phyloP scores from a whole-genome alignment of 2,113 vertebrate genomes.

The Phyllostomus hastatus region DNA sequence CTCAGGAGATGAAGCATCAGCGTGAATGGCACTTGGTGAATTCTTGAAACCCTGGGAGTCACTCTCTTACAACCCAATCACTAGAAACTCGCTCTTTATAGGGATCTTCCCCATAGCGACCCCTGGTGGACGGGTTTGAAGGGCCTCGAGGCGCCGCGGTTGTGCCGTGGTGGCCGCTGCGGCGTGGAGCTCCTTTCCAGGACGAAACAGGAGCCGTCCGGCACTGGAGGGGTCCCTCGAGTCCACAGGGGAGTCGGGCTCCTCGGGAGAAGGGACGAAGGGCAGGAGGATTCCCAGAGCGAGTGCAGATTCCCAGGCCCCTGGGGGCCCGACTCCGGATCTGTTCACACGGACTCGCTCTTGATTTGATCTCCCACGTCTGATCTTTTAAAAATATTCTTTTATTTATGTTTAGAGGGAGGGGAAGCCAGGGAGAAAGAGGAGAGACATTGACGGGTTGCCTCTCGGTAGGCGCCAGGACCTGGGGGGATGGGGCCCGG shows the following conservation, averaged over 20 bases:
- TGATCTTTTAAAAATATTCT: too few species aligned
- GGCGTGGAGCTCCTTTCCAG: accelerated
- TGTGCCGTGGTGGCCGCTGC: accelerated
- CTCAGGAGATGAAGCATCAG: neutral
- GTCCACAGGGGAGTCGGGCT: neutral
- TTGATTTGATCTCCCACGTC: neutral
- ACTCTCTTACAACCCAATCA: neutral
- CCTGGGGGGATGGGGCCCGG: too few species aligned
- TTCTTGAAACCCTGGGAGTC: neutral
- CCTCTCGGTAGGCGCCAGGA: too few species aligned
- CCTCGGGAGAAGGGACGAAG: neutral
- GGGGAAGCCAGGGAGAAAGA: too few species aligned
- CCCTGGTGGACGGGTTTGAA: neutral
- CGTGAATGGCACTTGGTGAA: neutral
- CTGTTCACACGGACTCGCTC: accelerated
- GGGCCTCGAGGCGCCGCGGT: accelerated
- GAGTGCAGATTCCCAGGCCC: accelerated
- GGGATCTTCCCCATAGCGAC: neutral
- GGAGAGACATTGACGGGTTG: too few species aligned
- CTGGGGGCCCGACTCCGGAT: accelerated
- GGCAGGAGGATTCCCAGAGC: accelerated
- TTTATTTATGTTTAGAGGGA: too few species aligned
- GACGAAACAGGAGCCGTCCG: too few species aligned
- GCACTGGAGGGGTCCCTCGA: accelerated
- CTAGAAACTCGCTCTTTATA: neutral